Base-by-base conservation (phyloP, 2,888 invertebrate species). In the Calliopum simillimum region DNA sequence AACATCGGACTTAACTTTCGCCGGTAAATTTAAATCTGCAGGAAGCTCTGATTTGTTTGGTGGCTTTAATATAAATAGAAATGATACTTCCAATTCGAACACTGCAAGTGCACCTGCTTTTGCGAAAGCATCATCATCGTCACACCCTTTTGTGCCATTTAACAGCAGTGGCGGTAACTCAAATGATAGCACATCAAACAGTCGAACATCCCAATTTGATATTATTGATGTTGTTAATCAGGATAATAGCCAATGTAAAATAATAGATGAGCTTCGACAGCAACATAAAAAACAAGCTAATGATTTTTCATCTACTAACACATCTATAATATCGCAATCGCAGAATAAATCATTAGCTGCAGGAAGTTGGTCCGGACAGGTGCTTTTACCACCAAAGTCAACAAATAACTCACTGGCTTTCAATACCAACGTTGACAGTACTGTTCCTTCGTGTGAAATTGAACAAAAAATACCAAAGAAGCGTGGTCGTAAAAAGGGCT, bases 401-500 rank as follows among this genome's bases (percentile, higher is more conserved):
- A 49, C 55, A 19, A 19, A 44, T 16, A 43, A 53, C 11, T 19
- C 23, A 19, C 56, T 33, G 1, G 25, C 46, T 25, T 25, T 43
- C 13, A 58, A 25, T 66, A 55, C 8, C 3, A 13, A 3, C 19
- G 16, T 11, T 33, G 58, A 46, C 19, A 44, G 41, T 19, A 2
- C 19, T 51, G 16, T n/a, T 2, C 16, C 16, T 41, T 11, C 21
- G 5, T 16, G 49, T 33, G 33, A 33, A 4, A 46, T 5, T 21
- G 59, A 61, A 11, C 51, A 59, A n/a, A 75, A 72, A 67, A 46
- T 77, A 55, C 83, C 83, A 16, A 85, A 84, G 73, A 85, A 84
- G 66, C 80, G 86, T 13, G 86, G 86, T 0, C 81, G 86, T 0
- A 86, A 86, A 73, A 86, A 86, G 70, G 86, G 86, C 1, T 86